Evolutionary conservation across 2,113 vertebrate species (phyloP).

Genomic region (Lophochroa leadbeateri): DNA sequence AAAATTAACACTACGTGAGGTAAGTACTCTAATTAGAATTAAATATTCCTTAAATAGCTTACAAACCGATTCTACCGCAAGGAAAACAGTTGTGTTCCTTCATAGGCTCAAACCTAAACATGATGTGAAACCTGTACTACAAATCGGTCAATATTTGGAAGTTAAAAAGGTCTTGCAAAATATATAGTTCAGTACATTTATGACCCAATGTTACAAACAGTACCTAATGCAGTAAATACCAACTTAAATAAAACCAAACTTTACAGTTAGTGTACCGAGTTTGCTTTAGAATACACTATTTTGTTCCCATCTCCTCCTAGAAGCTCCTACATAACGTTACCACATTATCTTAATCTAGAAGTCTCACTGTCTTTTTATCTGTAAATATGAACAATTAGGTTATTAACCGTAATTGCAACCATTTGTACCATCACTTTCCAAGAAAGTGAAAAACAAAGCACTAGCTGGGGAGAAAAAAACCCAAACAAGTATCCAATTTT

Average conservation of each 20-base stretch:
- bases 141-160: not conserved
- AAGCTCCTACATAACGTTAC: not conserved
- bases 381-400: not conserved
- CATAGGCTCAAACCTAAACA: not conserved
- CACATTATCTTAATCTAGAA: not conserved
- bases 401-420: not conserved
- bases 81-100: not conserved
- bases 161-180: slow-evolving; percentile 11
- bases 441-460: not conserved
- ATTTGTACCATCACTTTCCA: not conserved
- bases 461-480: not conserved
- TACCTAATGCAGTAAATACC: not conserved
- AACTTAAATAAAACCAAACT: not conserved
- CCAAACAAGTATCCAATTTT: not conserved
- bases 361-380: not conserved
- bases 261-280: not conserved
- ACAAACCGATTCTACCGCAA: not conserved
- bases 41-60: not conserved
- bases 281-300: not conserved
- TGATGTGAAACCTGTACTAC: fast-evolving
- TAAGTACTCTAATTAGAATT: not conserved
- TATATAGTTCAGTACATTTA: not conserved
- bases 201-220: not conserved
- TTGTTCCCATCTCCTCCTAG: not conserved
- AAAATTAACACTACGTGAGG: slow-evolving; percentile 16